Base-by-base conservation (phyloP, 2,888 invertebrate genomes). In the Anthophora plumipes region DNA sequence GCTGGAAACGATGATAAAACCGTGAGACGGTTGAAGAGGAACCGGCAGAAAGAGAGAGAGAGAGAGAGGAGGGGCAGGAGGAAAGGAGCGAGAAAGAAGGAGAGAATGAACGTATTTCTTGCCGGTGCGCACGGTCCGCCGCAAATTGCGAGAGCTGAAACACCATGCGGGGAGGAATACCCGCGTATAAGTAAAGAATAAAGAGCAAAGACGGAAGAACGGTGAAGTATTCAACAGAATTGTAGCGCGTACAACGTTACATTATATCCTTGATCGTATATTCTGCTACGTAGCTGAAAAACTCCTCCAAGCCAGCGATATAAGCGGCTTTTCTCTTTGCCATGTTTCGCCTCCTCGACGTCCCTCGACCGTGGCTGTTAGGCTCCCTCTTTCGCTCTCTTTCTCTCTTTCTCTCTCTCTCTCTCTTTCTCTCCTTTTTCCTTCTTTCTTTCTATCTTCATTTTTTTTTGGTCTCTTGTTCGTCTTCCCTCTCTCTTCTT, bases 271-370 rank as follows among this genome's bases (percentile, higher is more conserved):
- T 68, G 75, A 83, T 72, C 72, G 82, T 82, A 82, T 82, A 82
- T 82, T 82, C 82, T 50, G 69, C 52, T 72, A 75, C 72, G 71
- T 66, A 79, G 79, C 68, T 82, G 83, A 78, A 83, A 82, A 83
- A 82, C 77, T 78, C 74, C 66, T 75, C 61, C 63, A 48, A 64
- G 76, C 83, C 31, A 52, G 68, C 69, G 73, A 68, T 75, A 82
- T 83, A 83, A 83, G 83, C 83, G 83, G 83, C 78, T 83, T 83
- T 83, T 83, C 82, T 75, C 77, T 78, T 71, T 73, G 68, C 66
- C 75, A 52, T 75, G 82, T 75, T 83, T 83, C 77, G 70, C 74
- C 71, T 61, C 78, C 71, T 61, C 78, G 71, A 69, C 78, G 67
- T 82, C 74, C 72, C 70, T 67, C 54, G 31, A 46, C 63, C 67